Conservation (phyloP, 92 coral and sea anemone species). For the Scolanthus callimorphus region DNA sequence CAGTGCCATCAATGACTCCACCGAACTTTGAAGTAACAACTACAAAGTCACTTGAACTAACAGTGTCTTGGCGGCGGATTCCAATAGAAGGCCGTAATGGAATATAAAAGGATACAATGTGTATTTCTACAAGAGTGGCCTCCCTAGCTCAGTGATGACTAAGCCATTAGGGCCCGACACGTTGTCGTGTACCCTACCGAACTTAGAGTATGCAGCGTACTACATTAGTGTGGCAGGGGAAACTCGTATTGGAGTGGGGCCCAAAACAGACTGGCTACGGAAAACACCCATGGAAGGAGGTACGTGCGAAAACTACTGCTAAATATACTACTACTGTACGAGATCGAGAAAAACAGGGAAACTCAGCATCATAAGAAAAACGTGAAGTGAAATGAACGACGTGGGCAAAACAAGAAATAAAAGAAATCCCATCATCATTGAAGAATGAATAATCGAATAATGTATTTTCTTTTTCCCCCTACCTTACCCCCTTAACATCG, state of each 20-base stretch:
- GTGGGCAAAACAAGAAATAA: no score
- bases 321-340: no score
- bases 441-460: no score
- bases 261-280: constrained; percentile 5
- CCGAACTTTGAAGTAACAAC: constrained; percentile 43
- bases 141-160: background rate
- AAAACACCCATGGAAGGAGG: constrained; percentile 62
- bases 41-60: constrained; percentile 36
- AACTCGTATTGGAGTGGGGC: constrained; percentile 54
- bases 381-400: no score
- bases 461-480: no score
- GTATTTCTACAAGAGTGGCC: constrained; percentile 33
- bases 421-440: no score
- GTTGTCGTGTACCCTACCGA: constrained; percentile 1
- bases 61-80: constrained; percentile 56
- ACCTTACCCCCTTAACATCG: no score
- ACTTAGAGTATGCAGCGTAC: constrained; percentile 43
- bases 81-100: constrained; percentile 54
- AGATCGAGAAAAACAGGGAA: no score
- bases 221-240: constrained; percentile 51
- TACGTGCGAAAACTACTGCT: no score
- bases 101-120: constrained; percentile 48
- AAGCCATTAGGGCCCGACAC: constrained; percentile 1
- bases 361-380: no score
- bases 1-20: constrained; percentile 68